Base-by-base conservation (phyloP, 2,888 invertebrate genomes). In the Eilema caniola region DNA sequence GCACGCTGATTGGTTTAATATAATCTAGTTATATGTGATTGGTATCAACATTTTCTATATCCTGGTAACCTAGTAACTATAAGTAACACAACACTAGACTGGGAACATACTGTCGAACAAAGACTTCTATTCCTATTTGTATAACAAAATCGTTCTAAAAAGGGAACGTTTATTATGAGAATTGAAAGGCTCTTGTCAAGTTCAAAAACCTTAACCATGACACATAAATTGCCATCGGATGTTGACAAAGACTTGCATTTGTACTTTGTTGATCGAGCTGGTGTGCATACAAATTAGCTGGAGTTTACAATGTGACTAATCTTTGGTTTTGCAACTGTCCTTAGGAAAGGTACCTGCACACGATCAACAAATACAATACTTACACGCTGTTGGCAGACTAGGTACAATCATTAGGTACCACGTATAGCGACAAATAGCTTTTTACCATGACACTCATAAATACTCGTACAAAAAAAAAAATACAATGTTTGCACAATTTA, bases 191-290 rank as follows among this genome's bases (percentile, higher is more conserved):
- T 70, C 59, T 72, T 67, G 33, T 59, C 69, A 79, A 78, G 80
- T 83, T 84, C 76, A 83, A 77, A 68, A 74, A 67, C 77, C 79
- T 75, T 84, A 83, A 73, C 86, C 86, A 82, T 89, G 89, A 89
- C 90, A 90, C 86, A 88, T 86, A 87, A 89, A 87, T 87, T 82
- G 81, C 78, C 79, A 81, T 85, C 76, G 79, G 80, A 81, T 82
- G 79, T 86, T 86, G 84, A 87, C 90, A 88, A 90, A 88, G 87
- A 81, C 81, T 79, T 77, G 83, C 82, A 76, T 79, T 79, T 86
- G 86, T 87, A 75, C 71, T 72, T 69, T 85, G 87, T 85, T 79
- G 75, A 78, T 79, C 75, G 78, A 81, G 83, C 73, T 75, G 84
- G 56, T 67, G 57, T 75, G 90, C 86, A 91, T 91, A 87, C 82